phyloP scores from a whole-genome alignment of 2,888 invertebrate species.

The Protonemura montana region DNA sequence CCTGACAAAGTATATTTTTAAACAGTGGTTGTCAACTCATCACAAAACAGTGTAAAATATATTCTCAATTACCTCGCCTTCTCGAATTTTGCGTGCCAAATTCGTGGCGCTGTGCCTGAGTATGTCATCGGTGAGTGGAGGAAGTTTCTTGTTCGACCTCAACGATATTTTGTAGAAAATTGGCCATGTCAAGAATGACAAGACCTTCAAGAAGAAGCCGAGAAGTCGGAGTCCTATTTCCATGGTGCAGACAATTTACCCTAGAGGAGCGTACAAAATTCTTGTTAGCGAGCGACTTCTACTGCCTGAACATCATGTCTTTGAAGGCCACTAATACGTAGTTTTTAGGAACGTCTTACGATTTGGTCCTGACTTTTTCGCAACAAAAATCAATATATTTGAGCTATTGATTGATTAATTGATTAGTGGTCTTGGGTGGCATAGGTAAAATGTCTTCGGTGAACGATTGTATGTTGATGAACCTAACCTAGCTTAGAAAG shows the following conservation, averaged over 20 bases:
- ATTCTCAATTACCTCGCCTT: constrained; percentile 66
- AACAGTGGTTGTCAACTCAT: too few relatives aligned
- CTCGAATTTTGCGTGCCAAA: constrained; percentile 75
- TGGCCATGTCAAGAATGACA: constrained; percentile 31
- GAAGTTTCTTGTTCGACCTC: constrained; percentile 52
- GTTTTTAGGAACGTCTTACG: too few relatives aligned
- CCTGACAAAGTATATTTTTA: too few relatives aligned
- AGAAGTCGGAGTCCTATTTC: constrained; percentile 38
- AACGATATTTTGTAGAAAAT: constrained; percentile 25
- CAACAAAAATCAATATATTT: too few relatives aligned
- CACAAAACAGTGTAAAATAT: background rate
- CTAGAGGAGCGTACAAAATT: background rate
- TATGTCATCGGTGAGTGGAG: constrained; percentile 72
- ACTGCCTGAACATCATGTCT: too few relatives aligned
- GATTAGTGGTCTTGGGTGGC: too few relatives aligned
- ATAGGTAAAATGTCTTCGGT: too few relatives aligned
- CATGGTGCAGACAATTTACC: constrained; percentile 25
- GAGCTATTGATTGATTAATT: too few relatives aligned
- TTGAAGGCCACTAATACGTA: too few relatives aligned
- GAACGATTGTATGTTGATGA: too few relatives aligned
- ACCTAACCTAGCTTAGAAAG: too few relatives aligned
- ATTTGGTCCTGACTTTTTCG: too few relatives aligned
- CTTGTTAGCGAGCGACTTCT: background rate
- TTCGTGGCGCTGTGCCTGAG: constrained; percentile 74
- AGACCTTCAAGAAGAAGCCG: constrained; percentile 14